Percentiles rank a stretch among this genome's conserved stretches.
Evolutionary conservation across 2,888 invertebrate species (phyloP).

Genomic region (Drosophila nr. fundita): DNA sequence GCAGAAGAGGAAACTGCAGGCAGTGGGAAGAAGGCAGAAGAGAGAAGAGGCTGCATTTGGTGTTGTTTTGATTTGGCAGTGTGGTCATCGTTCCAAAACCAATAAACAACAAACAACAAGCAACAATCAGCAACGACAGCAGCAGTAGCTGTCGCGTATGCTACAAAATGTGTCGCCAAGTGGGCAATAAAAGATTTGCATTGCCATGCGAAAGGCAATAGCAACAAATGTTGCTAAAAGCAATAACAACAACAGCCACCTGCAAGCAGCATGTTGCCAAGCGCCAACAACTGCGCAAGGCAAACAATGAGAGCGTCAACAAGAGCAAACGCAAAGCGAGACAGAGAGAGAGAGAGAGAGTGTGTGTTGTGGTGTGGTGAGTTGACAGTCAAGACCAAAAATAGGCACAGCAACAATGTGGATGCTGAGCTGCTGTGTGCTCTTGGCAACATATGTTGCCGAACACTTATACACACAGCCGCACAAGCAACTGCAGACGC

Average conservation of each 20-base stretch:
- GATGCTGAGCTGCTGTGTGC: slow-evolving; percentile 47
- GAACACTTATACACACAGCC: slow-evolving; percentile 18
- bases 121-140: slow-evolving; percentile 20
- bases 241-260: slow-evolving; percentile 36
- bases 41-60: slow-evolving; percentile 27
- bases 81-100: slow-evolving; percentile 17
- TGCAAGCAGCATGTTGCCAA: slow-evolving; percentile 55
- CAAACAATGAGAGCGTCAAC: slow-evolving; percentile 8
- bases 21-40: background rate
- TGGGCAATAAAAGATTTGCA: slow-evolving; percentile 45
- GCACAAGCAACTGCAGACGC: slow-evolving; percentile 38
- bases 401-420: slow-evolving; percentile 47
- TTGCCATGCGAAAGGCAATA: slow-evolving; percentile 13
- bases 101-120: slow-evolving; percentile 30
- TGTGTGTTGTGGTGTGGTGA: slow-evolving; percentile 43
- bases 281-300: slow-evolving; percentile 48
- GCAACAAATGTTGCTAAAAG: slow-evolving; percentile 48
- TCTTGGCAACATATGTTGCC: slow-evolving; percentile 59
- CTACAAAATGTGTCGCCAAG: slow-evolving; percentile 50
- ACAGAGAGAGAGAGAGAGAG: slow-evolving; percentile 4
- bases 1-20: background rate
- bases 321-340: background rate
- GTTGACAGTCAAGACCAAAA: slow-evolving; percentile 17
- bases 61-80: slow-evolving; percentile 55
- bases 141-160: slow-evolving; percentile 19